Evolutionary conservation across 2,888 invertebrate genomes (phyloP), one percentile per base, ranked within the genome.

Genomic region (Toxonevra muliebris): DNA sequence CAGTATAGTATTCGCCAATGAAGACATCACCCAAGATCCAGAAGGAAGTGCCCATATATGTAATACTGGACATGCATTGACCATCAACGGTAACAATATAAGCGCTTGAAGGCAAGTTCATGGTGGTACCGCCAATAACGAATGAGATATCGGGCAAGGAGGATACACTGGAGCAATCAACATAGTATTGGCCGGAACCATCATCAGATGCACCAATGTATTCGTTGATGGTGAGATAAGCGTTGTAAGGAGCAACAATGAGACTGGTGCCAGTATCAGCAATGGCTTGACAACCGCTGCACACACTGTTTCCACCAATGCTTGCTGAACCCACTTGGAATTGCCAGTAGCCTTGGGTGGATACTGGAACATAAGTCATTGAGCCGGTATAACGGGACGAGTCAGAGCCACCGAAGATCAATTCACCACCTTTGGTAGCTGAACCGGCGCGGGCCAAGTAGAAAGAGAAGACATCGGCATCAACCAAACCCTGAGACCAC

Each of bases 11-110:
- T 80, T 90, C 91, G 61, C 97, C 96, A 83, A 98, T 94, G 87
- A 98, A 98, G 73, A 97, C 94, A 86, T 98, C 97, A 69, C 97
- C 97, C 71, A 98, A 88, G 85, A 98, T 98, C 98, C 98, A 98
- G 77, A 97, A 88, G 13, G 74, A 71, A 4, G 74, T 76, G 95
- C 91, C 87, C 96, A 97, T 80, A 2, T 70, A 96, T 88, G 61
- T 94, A 87, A 98, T 97, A 67, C 97, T 97, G 77, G 94, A 95
- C 77, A 98, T 87, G 81, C 98, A 98, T 67, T 92, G 87, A 78
- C 42, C 59, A 7, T 65, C 61, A 20, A 1, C 59, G 83, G 90
- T 59, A 30, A 69, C 48, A 55, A 97, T 88, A 84, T 98, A 98
- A 85, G 96, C 96, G 65, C 87, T 86, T 62, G 93, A 91, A 65